Evolutionary conservation across 2,888 invertebrate genomes (phyloP), one percentile per base, ranked within the genome.

Genomic region (Margaritifera margaritifera): DNA sequence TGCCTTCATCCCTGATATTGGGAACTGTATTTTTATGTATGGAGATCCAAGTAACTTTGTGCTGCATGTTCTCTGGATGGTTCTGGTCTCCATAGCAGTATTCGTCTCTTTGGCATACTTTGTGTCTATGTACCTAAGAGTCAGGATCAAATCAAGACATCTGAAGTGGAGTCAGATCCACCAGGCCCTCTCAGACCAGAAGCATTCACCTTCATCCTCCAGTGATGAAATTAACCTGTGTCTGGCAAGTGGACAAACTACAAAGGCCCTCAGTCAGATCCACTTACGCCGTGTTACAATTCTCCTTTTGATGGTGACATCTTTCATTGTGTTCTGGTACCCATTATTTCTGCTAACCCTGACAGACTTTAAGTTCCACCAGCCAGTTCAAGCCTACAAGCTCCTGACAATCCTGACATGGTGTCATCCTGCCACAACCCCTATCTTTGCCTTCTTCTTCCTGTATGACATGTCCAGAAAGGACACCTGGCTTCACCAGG

Each of bases 41-140:
- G 96, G 96, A 42, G 95, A 96, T 69, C 94, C 95, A 84, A 92
- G 96, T 77, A 96, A 96, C 91, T 96, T 96, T 90, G 95, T 96
- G 72, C 93, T 96, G 80, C 96, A 96, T 91, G 94, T 95, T 65
- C 92, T 96, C 56, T 96, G 96, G 96, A 95, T 96, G 83, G 93
- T 94, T 79, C 95, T 96, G 84, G 95, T 96, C 90, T 92, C 95
- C 72, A 94, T 96, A 83, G 96, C 96, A 90, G 94, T 96, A 64
- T 92, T 93, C 64, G 92, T 96, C 76, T 95, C 96, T 68, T 92
- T 95, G 75, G 94, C 95, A 90, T 96, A 96, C 90, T 93, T 96
- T 83, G 92, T 94, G 74, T 91, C 91, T 88, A 93, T 96, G 77
- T 95, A 95, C 90, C 92, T 94, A 62, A 88, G 90, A 78, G 84